These are phyloP conservation scores for Sturnira hondurensis DNA, from an alignment of 2,113 vertebrate genomes.

Conservation along the genomic window DNA sequence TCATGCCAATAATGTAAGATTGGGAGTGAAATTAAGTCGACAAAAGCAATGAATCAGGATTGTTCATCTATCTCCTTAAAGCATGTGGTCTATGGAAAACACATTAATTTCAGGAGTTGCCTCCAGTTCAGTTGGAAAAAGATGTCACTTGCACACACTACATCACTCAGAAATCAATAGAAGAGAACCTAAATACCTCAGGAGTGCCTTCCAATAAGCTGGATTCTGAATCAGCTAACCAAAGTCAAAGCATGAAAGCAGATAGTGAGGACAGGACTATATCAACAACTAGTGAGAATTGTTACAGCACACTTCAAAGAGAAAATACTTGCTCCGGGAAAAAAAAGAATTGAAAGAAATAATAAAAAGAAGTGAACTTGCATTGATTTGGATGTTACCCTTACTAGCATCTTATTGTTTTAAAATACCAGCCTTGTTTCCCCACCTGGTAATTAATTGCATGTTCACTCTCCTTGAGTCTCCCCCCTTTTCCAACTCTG, in stretches of 20 bases:
- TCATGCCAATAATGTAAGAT: background rate
- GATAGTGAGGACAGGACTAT: background rate
- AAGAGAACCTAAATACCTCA: background rate
- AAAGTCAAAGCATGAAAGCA: background rate
- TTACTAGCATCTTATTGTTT: background rate
- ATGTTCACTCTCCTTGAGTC: background rate
- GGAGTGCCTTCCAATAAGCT: background rate
- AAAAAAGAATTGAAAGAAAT: background rate
- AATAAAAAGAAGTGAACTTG: background rate
- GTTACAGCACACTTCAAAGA: background rate
- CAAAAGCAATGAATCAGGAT: background rate
- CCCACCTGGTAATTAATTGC: background rate
- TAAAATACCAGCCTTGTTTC: background rate
- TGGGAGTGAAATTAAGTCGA: background rate
- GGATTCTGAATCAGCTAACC: background rate
- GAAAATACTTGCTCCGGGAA: background rate
- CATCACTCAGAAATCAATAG: background rate
- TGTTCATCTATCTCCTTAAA: background rate
- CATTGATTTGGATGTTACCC: background rate
- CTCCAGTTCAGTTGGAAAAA: background rate
- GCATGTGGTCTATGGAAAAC: background rate
- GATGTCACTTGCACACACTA: background rate
- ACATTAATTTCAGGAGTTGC: background rate
- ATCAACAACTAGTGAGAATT: background rate
- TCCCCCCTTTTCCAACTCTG: background rate